Evolutionary conservation across 2,113 vertebrate genomes (phyloP).

Genomic region (Clarias magur): DNA sequence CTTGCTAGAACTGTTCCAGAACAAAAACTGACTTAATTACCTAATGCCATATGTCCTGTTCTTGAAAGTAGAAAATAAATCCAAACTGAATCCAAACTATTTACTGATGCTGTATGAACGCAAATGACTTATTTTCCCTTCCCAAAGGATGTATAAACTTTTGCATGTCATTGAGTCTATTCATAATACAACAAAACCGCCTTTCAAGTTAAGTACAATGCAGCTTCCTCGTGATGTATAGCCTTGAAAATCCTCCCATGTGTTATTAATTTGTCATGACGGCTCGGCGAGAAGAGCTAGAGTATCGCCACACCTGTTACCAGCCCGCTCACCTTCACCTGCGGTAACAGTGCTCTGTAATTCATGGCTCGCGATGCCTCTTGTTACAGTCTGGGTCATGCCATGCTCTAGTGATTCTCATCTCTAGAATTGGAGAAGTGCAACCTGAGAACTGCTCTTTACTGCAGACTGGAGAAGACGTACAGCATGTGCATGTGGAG

Average conservation of each 20-base stretch:
- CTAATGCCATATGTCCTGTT: too few relatives aligned
- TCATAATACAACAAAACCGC: neutral
- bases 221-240: neutral
- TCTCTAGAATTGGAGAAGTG: conserved; percentile 20
- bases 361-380: conserved; percentile 50
- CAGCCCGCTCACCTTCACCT: neutral
- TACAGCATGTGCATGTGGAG: conserved; percentile 19
- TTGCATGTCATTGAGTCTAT: neutral
- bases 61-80: too few relatives aligned
- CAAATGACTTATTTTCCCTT: neutral
- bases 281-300: neutral
- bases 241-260: neutral
- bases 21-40: too few relatives aligned
- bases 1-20: too few relatives aligned
- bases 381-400: conserved; percentile 41
- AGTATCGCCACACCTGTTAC: conserved; percentile 21
- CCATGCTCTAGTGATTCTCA: conserved; percentile 4
- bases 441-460: conserved; percentile 32
- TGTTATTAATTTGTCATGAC: conserved; percentile 35
- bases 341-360: conserved; percentile 46
- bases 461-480: neutral
- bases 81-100: too few relatives aligned
- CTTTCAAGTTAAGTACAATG: neutral
- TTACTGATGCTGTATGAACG: too few relatives aligned
- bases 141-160: neutral